phyloP scores from a whole-genome alignment of 2,888 invertebrate genomes.

The Sminthurinus aureus region DNA sequence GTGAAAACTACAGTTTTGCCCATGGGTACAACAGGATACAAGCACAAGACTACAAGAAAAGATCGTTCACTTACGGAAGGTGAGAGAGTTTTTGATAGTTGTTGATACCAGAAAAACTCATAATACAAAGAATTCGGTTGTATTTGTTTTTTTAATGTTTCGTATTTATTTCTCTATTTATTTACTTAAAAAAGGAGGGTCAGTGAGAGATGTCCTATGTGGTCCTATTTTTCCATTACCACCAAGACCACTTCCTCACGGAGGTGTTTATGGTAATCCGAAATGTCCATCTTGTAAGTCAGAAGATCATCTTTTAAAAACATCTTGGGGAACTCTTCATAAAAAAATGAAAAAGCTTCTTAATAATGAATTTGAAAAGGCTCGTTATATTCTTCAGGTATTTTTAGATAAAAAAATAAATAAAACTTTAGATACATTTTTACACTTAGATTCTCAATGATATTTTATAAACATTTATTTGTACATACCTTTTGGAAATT shows the following conservation, averaged over 20 bases:
- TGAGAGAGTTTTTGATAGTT: no score
- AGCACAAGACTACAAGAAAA: no score
- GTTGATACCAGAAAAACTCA: no score
- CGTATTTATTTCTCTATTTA: not conserved
- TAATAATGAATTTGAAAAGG: conserved; percentile 53
- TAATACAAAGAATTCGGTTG: no score
- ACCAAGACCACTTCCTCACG: conserved; percentile 56
- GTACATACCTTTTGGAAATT: not conserved
- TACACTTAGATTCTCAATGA: no score
- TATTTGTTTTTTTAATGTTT: no score
- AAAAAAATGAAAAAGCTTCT: conserved; percentile 55
- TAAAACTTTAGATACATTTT: no score
- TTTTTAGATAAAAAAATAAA: not conserved
- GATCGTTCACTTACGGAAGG: no score
- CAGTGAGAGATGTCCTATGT: conserved; percentile 55
- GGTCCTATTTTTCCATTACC: conserved; percentile 55
- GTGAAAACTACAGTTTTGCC: no score
- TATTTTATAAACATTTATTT: not conserved
- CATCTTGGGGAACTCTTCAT: conserved; percentile 48
- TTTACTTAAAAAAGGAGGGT: conserved; percentile 49
- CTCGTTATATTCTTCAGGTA: conserved; percentile 52
- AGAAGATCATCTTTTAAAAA: conserved; percentile 48
- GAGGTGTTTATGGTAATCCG: conserved; percentile 54
- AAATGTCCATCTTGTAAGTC: conserved; percentile 51
- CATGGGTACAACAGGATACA: no score